Evolutionary conservation across 2,113 vertebrate species (phyloP).

Genomic region (Myiozetetes cayanensis): DNA sequence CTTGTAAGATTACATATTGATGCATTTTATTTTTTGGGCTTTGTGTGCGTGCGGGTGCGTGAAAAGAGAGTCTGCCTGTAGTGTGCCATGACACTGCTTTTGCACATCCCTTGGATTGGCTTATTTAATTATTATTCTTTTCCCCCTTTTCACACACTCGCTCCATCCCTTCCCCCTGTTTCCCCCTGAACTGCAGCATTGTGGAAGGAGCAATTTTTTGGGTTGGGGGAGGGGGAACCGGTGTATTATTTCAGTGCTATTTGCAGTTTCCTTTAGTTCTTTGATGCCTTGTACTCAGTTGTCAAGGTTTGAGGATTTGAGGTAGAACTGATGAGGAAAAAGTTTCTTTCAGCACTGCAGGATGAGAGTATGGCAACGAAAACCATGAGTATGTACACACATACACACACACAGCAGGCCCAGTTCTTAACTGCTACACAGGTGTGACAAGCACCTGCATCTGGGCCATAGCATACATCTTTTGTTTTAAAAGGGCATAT

Average conservation of each 20-base stretch:
- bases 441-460: not conserved
- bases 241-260: constrained; percentile 10
- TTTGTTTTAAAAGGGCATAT: constrained; percentile 70
- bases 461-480: constrained; percentile 25
- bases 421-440: not conserved
- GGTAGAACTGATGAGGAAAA: not conserved
- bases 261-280: constrained; percentile 1
- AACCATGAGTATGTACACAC: not conserved
- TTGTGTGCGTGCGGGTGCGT: constrained; percentile 17
- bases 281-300: not conserved
- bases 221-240: not conserved
- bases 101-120: constrained; percentile 64
- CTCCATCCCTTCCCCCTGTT: not conserved
- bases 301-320: not conserved
- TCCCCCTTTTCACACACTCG: not conserved
- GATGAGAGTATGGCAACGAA: not conserved
- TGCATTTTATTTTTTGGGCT: constrained; percentile 64
- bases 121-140: constrained; percentile 22
- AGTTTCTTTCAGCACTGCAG: constrained; percentile 35
- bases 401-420: not conserved
- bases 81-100: constrained; percentile 54
- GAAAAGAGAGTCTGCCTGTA: constrained; percentile 40
- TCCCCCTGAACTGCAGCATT: not conserved
- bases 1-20: constrained; percentile 63
- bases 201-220: not conserved